Percentiles rank a stretch among this genome's conserved stretches.
Conservation (phyloP, 2,888 invertebrate species). For the Drosophila subsilvestris region DNA sequence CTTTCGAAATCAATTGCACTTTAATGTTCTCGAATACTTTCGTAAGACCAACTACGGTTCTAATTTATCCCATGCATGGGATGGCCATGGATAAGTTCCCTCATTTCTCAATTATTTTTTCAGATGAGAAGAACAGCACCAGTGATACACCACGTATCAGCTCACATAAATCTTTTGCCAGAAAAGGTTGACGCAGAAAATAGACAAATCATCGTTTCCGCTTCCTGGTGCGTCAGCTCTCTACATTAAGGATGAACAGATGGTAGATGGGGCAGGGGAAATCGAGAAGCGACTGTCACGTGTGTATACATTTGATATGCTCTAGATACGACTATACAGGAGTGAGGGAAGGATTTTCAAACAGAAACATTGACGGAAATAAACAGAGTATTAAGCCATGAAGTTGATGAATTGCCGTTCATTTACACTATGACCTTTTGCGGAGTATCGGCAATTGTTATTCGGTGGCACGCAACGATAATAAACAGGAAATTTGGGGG, state of each 20-base stretch:
- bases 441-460: slow-evolving; percentile 25
- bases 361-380: slow-evolving; percentile 22
- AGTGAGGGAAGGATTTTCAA: too few species aligned
- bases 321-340: slow-evolving; percentile 1
- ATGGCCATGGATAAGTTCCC: too few species aligned
- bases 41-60: too few species aligned
- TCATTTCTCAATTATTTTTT: neutral
- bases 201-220: slow-evolving; percentile 47
- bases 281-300: too few species aligned
- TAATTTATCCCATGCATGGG: too few species aligned
- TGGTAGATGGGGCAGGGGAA: too few species aligned
- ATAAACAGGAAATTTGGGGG: slow-evolving; percentile 47
- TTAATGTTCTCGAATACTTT: too few species aligned
- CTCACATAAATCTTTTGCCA: too few species aligned
- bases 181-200: slow-evolving; percentile 27
- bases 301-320: too few species aligned
- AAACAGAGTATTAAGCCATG: slow-evolving; percentile 44
- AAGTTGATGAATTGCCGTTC: slow-evolving; percentile 49
- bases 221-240: slow-evolving; percentile 36
- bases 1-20: too few species aligned
- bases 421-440: slow-evolving; percentile 44
- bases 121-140: slow-evolving; percentile 82
- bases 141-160: slow-evolving; percentile 50
- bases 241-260: slow-evolving; percentile 15
- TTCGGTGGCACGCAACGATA: slow-evolving; percentile 37